Percentiles rank a stretch among this genome's conserved stretches.
These are phyloP conservation scores for Novumbra hubbsi DNA, from an alignment of 2,797 vertebrate genomes.

Conservation along the genomic window DNA sequence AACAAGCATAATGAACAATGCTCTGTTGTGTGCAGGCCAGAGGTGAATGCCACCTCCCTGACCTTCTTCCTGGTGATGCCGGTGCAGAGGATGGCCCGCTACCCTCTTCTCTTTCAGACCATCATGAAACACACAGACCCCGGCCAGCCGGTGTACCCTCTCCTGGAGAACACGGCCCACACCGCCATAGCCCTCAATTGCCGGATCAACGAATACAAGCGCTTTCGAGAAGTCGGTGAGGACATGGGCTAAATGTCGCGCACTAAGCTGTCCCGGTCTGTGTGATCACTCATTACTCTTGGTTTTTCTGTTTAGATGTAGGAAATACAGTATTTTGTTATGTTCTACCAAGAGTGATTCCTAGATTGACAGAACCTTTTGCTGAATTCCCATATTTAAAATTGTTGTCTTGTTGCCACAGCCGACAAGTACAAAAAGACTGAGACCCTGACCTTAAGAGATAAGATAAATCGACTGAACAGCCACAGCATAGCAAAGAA, in stretches of 20 bases:
- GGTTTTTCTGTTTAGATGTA: background rate
- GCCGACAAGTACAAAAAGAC: slow-evolving; percentile 91
- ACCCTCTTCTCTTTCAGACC: slow-evolving; percentile 90
- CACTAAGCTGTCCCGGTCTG: background rate
- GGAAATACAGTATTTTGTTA: background rate
- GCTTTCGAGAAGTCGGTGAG: slow-evolving; percentile 95
- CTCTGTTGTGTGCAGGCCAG: slow-evolving; percentile 72
- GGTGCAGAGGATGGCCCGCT: slow-evolving; percentile 91
- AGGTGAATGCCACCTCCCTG: slow-evolving; percentile 83
- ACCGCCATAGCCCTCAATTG: slow-evolving; percentile 82
- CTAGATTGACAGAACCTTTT: background rate
- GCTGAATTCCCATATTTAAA: background rate
- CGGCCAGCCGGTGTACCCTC: slow-evolving; percentile 60
- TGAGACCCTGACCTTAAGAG: slow-evolving; percentile 83
- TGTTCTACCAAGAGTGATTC: background rate
- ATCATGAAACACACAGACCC: slow-evolving; percentile 85
- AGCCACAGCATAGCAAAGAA: slow-evolving; percentile 93
- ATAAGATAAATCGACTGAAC: slow-evolving; percentile 87
- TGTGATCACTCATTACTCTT: background rate
- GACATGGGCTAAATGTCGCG: background rate
- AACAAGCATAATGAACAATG: background rate
- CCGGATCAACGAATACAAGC: slow-evolving; percentile 95
- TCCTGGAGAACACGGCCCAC: slow-evolving; percentile 75
- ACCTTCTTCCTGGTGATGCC: slow-evolving; percentile 94
- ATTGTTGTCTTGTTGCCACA: slow-evolving; percentile 47